Conservation (phyloP, 1,140 invertebrate genomes). For the Hylaeus anthracinus region DNA sequence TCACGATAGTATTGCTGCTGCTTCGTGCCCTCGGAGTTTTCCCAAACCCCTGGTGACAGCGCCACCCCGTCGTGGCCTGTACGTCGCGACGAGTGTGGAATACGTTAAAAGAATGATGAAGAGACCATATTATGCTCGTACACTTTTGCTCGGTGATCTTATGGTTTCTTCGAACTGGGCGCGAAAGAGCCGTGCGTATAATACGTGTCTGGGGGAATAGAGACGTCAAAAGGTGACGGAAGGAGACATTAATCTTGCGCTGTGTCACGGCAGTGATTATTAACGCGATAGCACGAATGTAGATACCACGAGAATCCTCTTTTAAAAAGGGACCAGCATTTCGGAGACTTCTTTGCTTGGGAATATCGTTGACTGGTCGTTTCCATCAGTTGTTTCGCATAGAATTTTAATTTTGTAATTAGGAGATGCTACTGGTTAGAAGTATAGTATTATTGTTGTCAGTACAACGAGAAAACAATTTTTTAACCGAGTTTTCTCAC, state of each 20-base stretch:
- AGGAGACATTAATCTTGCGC: constrained; percentile 3
- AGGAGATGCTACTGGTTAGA: too few species aligned
- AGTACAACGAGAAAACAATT: neutral
- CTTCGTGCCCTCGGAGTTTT: constrained; percentile 62
- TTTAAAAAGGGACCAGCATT: too few species aligned
- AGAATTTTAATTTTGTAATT: too few species aligned
- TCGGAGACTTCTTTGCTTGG: too few species aligned
- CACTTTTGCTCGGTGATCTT: constrained; percentile 26
- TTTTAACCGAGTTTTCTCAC: constrained; percentile 5
- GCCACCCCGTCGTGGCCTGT: constrained; percentile 54
- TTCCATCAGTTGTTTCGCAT: too few species aligned
- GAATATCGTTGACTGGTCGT: too few species aligned
- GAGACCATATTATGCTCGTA: constrained; percentile 58
- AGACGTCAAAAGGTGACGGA: constrained; percentile 9
- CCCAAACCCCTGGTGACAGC: constrained; percentile 58
- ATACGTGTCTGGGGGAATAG: neutral
- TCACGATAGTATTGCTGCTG: constrained; percentile 64
- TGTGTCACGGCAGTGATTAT: neutral
- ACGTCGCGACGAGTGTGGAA: constrained; percentile 62
- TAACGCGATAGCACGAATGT: neutral
- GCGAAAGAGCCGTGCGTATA: neutral
- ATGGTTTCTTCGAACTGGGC: neutral
- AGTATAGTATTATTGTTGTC: too few species aligned
- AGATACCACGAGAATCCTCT: too few species aligned
- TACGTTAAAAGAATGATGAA: constrained; percentile 73